Conservation (phyloP, 2,888 invertebrate genomes). For the Emmelina monodactyla region DNA sequence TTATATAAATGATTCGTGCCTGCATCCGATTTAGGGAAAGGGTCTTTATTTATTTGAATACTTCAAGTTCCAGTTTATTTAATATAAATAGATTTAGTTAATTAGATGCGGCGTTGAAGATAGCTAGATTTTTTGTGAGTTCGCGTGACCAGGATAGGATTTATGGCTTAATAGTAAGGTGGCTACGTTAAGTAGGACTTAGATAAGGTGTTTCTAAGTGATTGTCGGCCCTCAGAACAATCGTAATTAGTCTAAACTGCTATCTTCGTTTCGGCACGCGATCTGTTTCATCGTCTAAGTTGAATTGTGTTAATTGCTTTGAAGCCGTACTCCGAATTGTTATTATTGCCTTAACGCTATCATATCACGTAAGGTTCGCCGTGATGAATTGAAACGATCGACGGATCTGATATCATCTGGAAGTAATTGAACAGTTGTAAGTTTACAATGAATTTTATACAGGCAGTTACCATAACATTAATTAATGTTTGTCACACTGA, state of each 20-base stretch:
- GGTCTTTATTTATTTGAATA: background rate
- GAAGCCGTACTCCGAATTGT: no score
- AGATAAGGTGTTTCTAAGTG: constrained; percentile 65
- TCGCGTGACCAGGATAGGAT: constrained; percentile 55
- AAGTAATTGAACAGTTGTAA: no score
- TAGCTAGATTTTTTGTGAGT: constrained; percentile 54
- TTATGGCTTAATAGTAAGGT: constrained; percentile 63
- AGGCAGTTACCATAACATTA: no score
- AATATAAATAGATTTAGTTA: constrained; percentile 40
- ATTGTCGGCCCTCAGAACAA: constrained; percentile 65
- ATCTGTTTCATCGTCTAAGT: constrained; percentile 50
- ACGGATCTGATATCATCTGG: no score
- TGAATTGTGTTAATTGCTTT: background rate
- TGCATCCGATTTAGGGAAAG: no score
- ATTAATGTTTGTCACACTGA: no score
- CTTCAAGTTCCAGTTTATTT: constrained; percentile 4
- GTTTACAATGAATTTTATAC: no score
- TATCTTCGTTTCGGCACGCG: constrained; percentile 56
- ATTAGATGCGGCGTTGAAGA: constrained; percentile 52
- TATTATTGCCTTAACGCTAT: no score
- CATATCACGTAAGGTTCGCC: no score
- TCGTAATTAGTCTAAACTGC: constrained; percentile 64
- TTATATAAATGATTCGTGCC: no score
- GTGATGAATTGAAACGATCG: no score
- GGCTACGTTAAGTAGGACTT: constrained; percentile 60